Base-by-base conservation (phyloP, 2,888 invertebrate genomes). In the Thecophora atra region DNA sequence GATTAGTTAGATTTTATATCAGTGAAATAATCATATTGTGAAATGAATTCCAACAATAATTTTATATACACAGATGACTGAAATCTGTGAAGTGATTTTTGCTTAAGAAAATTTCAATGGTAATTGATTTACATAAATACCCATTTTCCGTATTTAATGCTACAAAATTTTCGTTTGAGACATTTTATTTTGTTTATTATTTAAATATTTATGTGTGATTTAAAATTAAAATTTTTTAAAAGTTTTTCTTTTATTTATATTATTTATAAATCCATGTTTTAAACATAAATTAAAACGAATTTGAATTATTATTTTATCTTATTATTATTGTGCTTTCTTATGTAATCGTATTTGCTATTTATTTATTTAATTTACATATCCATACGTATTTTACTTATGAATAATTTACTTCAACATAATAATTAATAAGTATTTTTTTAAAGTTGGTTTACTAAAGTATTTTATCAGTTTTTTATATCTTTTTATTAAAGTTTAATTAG, bases 351-450 rank as follows among this genome's bases (percentile, higher is more conserved):
- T 37, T 8, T 37, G 6, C 11, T 37, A 37, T 37, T 37, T 37
- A 37, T 37, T 37, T 37, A 37, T 37, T 37, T 8, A 8, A 37
- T 37, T n/a, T n/a, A n/a, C n/a, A n/a, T n/a, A n/a, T n/a, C n/a
- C n/a, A n/a, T n/a, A n/a, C n/a, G n/a, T n/a, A n/a, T 51, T 52
- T 47, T 52, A 52, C 26, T 24, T 11, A 51, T n/a, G 17, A 51
- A 17, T 44, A 42, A 63, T 67, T 62, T 60, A 62, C 65, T 28
- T 58, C 58, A 58, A 28, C 3, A 26, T 58, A 58, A 58, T 54
- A 1, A 7, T 21, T 62, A 73, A 66, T 11, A 24, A 63, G 37
- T 37, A 8, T 37, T 8, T 37, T 8, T 37, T 37, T 37, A 37
- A 37, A 8, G 37, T 37, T 37, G 37, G 63, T 19, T 64, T 47